Evolutionary conservation across 2,113 vertebrate genomes (phyloP).

Genomic region (Triplophysa dalaica): DNA sequence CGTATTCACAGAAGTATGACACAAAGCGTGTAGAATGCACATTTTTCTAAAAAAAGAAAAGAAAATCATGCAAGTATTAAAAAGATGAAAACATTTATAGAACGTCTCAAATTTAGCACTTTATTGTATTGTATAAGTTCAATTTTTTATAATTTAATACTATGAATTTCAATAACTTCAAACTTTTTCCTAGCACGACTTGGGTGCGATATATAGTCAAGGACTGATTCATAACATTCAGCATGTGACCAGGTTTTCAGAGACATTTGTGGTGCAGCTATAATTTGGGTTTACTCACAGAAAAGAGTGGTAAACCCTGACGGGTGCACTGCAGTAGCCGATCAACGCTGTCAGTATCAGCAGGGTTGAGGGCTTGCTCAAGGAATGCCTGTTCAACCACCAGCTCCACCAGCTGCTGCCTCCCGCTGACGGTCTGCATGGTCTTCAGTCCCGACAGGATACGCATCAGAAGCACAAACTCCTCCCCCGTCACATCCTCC

Average conservation of each 20-base stretch:
- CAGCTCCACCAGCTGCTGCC: conserved; percentile 92
- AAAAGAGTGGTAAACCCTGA: conserved; percentile 94
- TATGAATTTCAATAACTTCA: too few species aligned
- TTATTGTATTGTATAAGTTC: too few species aligned
- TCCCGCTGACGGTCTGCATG: conserved; percentile 91
- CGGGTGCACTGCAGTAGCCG: conserved; percentile 95
- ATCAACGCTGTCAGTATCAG: conserved; percentile 90
- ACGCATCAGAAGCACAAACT: conserved; percentile 98
- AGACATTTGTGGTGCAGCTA: neutral
- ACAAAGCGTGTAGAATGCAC: conserved; percentile 97
- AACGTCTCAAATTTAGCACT: too few species aligned
- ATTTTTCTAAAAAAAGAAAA: conserved; percentile 89
- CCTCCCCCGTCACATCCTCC: conserved; percentile 95
- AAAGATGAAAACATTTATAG: too few species aligned
- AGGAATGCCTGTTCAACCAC: conserved; percentile 95
- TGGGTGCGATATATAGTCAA: too few species aligned
- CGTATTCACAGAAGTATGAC: conserved; percentile 95
- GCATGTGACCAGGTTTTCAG: neutral
- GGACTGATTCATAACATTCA: neutral
- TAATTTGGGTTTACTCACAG: conserved; percentile 73
- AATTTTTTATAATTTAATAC: too few species aligned
- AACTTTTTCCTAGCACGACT: too few species aligned
- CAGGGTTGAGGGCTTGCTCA: conserved; percentile 89
- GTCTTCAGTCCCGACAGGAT: conserved; percentile 86
- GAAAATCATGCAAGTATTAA: neutral